Evolutionary conservation across 1,140 invertebrate species (phyloP).

Genomic region (Drosophila nasuta): DNA sequence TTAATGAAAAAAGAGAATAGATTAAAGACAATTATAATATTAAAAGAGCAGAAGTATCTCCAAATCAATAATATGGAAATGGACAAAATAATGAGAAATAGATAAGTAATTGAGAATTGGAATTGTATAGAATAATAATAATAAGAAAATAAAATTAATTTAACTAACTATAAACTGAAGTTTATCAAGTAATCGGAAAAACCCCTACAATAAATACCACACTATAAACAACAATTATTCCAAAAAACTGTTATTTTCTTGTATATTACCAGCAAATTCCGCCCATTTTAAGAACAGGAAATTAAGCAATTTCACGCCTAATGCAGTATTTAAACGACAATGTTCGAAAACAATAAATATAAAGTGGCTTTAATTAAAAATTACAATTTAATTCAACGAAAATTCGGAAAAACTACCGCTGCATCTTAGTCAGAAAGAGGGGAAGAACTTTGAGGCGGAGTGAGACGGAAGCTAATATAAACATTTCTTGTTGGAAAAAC

Average conservation of each 20-base stretch:
- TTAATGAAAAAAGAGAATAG: too few relatives aligned
- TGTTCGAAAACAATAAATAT: slow-evolving; percentile 53
- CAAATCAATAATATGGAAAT: too few relatives aligned
- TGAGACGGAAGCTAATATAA: slow-evolving; percentile 44
- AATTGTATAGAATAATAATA: too few relatives aligned
- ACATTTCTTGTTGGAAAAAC: slow-evolving; percentile 43
- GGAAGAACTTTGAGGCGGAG: not conserved
- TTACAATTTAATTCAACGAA: slow-evolving; percentile 73
- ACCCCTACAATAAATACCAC: too few relatives aligned
- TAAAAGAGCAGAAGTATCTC: too few relatives aligned
- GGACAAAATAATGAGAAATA: too few relatives aligned
- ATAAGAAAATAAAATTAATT: too few relatives aligned
- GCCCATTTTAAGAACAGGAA: slow-evolving; percentile 54
- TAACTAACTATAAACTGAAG: too few relatives aligned
- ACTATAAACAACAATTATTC: too few relatives aligned
- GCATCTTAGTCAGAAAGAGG: not conserved
- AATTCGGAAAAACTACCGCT: slow-evolving; percentile 30
- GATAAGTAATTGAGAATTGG: too few relatives aligned
- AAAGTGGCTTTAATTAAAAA: slow-evolving; percentile 78
- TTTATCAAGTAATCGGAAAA: too few relatives aligned
- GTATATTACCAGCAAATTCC: not conserved
- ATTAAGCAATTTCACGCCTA: slow-evolving; percentile 73
- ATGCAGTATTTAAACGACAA: slow-evolving; percentile 55
- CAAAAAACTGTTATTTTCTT: not conserved
- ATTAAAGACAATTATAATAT: too few relatives aligned